A percentile compares a stretch with the other conserved stretches of the same genome.
Conservation (phyloP, 2,113 vertebrate species). For the Micronycteris hirsuta region DNA sequence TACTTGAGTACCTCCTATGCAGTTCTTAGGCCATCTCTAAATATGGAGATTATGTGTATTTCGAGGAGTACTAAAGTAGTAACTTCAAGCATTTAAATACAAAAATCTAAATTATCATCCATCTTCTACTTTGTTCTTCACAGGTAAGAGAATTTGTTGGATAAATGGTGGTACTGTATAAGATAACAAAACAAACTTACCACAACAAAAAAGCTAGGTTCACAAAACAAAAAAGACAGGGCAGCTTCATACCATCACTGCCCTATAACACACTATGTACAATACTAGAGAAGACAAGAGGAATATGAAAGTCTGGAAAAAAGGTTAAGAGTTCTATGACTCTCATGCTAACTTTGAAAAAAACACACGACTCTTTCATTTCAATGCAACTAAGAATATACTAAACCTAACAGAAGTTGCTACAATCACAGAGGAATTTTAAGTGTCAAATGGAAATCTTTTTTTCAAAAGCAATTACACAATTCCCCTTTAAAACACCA, state of each 20-base stretch:
- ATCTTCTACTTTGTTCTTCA: slow-evolving; percentile 1
- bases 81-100: neutral
- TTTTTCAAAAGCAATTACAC: slow-evolving; percentile 23
- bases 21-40: neutral
- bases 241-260: neutral
- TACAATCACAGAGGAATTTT: neutral
- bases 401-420: neutral
- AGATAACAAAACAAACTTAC: neutral
- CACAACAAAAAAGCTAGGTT: neutral
- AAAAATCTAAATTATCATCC: neutral
- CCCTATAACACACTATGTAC: neutral
- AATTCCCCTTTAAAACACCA: neutral
- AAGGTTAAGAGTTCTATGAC: neutral
- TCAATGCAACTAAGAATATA: neutral
- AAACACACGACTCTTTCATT: neutral
- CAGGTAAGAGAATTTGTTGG: neutral
- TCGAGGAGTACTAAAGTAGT: neutral
- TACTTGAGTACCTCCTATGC: neutral
- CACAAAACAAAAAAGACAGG: neutral
- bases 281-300: neutral
- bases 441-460: neutral
- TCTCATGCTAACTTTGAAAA: neutral
- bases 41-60: neutral
- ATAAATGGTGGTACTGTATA: neutral
- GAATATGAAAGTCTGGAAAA: neutral